A percentile compares a stretch with the other conserved stretches of the same genome.
These are phyloP conservation scores for Ctenochaetus hawaiiensis DNA, from an alignment of 2,797 vertebrate species.

Conservation along the genomic window DNA sequence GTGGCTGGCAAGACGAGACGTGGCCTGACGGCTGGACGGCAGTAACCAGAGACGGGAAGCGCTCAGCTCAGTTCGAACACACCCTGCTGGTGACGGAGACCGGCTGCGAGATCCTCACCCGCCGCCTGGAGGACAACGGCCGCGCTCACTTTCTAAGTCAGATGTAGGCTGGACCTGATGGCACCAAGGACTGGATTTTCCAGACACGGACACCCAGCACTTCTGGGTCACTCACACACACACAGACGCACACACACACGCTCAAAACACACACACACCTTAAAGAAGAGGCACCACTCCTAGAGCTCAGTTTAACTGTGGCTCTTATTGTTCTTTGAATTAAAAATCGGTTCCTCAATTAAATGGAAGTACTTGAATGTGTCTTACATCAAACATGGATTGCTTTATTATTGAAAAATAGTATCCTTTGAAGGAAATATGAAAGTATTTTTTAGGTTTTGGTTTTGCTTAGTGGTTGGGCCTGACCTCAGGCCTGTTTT, in stretches of 20 bases:
- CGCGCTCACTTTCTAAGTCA: slow-evolving; percentile 94
- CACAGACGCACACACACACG: slow-evolving; percentile 8
- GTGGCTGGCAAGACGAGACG: slow-evolving; percentile 99
- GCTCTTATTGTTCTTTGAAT: slow-evolving; percentile 64
- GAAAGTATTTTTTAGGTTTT: slow-evolving; percentile 75
- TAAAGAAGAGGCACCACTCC: slow-evolving; percentile 51
- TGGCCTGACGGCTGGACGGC: slow-evolving; percentile 99
- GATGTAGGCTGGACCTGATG: slow-evolving; percentile 80
- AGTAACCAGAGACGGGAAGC: slow-evolving; percentile 95
- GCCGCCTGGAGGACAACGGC: slow-evolving; percentile 89
- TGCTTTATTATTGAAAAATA: slow-evolving; percentile 69
- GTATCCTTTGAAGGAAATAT: slow-evolving; percentile 64
- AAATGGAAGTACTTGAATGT: slow-evolving; percentile 85
- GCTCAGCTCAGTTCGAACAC: slow-evolving; percentile 99
- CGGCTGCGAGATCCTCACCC: slow-evolving; percentile 96
- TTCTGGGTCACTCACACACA: slow-evolving; percentile 42
- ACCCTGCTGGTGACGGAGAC: slow-evolving; percentile 96
- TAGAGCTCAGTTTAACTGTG: slow-evolving; percentile 54
- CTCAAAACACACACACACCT: slow-evolving; percentile 11
- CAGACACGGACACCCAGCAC: slow-evolving; percentile 48
- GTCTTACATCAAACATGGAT: slow-evolving; percentile 75
- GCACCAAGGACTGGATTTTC: slow-evolving; percentile 65
- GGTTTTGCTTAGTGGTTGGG: slow-evolving; percentile 44
- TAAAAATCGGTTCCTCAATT: slow-evolving; percentile 71
- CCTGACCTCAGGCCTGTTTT: slow-evolving; percentile 33